phyloP scores from a whole-genome alignment of 1,140 invertebrate species.

The Cardiocondyla obscurior region DNA sequence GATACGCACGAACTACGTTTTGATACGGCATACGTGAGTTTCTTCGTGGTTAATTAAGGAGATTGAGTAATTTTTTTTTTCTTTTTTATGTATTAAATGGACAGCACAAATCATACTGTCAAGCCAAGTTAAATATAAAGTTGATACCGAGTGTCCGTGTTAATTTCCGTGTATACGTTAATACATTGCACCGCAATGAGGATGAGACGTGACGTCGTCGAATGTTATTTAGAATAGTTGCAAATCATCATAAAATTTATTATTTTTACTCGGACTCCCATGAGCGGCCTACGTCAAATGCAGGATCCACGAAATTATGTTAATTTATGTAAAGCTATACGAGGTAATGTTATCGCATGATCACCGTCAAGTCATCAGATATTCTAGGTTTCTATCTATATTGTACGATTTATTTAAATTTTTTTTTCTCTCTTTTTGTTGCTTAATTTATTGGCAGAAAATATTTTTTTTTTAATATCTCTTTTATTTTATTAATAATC shows the following conservation, averaged over 20 bases:
- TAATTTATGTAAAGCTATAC: slow-evolving; percentile 12
- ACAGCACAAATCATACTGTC: neutral
- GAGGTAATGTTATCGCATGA: neutral
- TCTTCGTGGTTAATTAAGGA: neutral
- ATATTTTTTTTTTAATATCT: neutral
- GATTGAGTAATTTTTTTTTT: slow-evolving; percentile 16
- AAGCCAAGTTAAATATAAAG: neutral
- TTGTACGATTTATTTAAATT: neutral
- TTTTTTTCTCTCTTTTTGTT: neutral
- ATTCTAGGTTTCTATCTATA: slow-evolving; percentile 10
- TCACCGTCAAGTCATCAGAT: neutral
- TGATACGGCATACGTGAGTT: neutral
- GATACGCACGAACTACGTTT: neutral
- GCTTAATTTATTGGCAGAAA: neutral
- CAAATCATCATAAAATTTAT: neutral
- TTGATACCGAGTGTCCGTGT: neutral
- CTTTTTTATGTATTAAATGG: neutral
- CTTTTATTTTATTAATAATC: neutral
- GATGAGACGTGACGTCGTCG: neutral
- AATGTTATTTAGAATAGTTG: neutral
- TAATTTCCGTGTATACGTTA: neutral
- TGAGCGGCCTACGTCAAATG: neutral
- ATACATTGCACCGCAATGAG: neutral
- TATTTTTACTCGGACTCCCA: neutral
- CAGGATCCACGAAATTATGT: neutral